Evolutionary conservation across 2,113 vertebrate species (phyloP).

Genomic region (Podocnemis expansa): DNA sequence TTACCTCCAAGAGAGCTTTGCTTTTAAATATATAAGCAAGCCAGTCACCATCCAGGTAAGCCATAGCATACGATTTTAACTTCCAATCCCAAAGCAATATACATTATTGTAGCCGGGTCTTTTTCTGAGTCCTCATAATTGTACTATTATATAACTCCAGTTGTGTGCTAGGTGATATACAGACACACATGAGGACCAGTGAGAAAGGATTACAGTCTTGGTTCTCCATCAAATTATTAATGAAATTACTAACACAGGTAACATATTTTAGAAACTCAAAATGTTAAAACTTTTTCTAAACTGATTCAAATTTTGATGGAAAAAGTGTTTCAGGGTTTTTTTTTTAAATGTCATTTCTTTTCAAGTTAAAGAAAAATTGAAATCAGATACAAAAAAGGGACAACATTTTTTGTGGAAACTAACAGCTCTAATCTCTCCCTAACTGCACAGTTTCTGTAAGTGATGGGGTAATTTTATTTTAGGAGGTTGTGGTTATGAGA

Average conservation of each 20-base stretch:
- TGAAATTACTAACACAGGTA: background rate
- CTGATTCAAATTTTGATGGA: background rate
- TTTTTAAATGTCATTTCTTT: background rate
- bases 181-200: background rate
- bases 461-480: background rate
- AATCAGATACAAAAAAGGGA: background rate
- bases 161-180: no score
- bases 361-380: background rate
- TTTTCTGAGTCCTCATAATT: background rate
- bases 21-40: background rate
- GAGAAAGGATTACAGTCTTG: background rate
- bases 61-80: background rate
- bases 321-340: background rate
- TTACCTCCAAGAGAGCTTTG: no score
- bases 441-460: background rate
- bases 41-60: no score
- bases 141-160: background rate
- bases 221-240: background rate
- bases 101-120: background rate
- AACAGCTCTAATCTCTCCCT: background rate
- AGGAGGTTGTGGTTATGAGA: background rate
- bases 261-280: background rate
- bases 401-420: background rate
- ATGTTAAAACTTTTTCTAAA: background rate
- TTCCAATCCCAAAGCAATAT: background rate